These are phyloP conservation scores for Peromyscus nudipes DNA, from an alignment of 2,797 vertebrate genomes.

Conservation along the genomic window DNA sequence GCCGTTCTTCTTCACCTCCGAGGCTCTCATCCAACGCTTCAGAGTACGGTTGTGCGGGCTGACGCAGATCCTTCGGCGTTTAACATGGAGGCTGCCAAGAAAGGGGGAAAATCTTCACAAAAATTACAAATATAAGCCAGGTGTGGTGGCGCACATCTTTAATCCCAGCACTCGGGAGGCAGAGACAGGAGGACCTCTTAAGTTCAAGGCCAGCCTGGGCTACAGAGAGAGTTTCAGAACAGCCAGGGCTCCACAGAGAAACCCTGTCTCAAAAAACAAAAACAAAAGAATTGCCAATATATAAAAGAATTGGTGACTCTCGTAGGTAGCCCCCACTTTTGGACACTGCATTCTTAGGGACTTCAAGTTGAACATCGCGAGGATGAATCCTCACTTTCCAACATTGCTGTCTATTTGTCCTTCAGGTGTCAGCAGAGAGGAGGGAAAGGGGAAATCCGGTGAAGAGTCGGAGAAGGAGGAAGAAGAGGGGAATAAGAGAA, in stretches of 20 bases:
- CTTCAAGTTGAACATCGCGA: not conserved
- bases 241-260: not conserved
- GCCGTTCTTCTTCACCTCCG: slow-evolving; percentile 63
- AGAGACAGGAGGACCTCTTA: not conserved
- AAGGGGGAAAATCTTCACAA: slow-evolving; percentile 9
- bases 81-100: slow-evolving; percentile 84
- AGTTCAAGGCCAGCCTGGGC: not conserved
- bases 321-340: not conserved
- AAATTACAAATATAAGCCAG: not conserved
- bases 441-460: too few species aligned
- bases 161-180: not conserved
- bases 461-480: not conserved
- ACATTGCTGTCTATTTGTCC: not conserved
- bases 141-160: not conserved
- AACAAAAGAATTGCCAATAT: not conserved
- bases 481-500: too few species aligned
- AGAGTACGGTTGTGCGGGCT: slow-evolving; percentile 80
- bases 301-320: not conserved
- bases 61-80: slow-evolving; percentile 85
- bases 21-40: slow-evolving; percentile 84
- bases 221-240: not conserved
- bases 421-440: not conserved
- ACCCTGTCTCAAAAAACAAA: not conserved
- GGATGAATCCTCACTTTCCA: not conserved
- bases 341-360: not conserved